Evolutionary conservation across 2,888 invertebrate genomes (phyloP).

Genomic region (Mystacides longicornis): DNA sequence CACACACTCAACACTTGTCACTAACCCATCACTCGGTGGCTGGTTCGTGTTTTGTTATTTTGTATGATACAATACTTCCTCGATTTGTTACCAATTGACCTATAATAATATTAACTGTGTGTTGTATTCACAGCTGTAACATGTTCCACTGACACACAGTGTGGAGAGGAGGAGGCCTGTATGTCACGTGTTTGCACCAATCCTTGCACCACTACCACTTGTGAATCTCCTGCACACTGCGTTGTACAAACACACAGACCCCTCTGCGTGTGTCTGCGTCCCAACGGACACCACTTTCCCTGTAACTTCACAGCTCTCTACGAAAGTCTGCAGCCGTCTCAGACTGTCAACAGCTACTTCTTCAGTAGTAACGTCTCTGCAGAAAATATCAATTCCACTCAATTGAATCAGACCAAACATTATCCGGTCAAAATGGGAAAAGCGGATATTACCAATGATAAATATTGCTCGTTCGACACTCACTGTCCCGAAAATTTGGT

Average conservation of each 20-base stretch:
- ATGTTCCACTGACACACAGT: slow-evolving; percentile 60
- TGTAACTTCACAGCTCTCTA: slow-evolving; percentile 7
- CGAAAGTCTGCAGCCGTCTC: slow-evolving; percentile 6
- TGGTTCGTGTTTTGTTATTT: slow-evolving; percentile 7
- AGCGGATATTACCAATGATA: slow-evolving; percentile 15
- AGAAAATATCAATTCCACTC: too few species aligned
- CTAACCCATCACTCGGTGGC: slow-evolving; percentile 7
- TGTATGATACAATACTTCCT: slow-evolving; percentile 11
- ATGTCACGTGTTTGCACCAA: slow-evolving; percentile 77
- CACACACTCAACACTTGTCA: slow-evolving; percentile 13
- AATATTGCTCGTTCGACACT: slow-evolving; percentile 8
- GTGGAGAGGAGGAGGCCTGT: slow-evolving; percentile 79
- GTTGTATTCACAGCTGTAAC: slow-evolving; percentile 23
- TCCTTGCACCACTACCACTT: slow-evolving; percentile 62
- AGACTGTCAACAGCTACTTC: slow-evolving; percentile 2
- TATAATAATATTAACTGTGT: slow-evolving; percentile 19
- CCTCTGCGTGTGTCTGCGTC: slow-evolving; percentile 10
- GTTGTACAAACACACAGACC: slow-evolving; percentile 33
- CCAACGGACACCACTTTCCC: slow-evolving; percentile 8
- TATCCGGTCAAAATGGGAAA: slow-evolving; percentile 24
- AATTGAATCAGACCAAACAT: background rate
- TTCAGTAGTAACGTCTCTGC: background rate
- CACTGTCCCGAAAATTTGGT: slow-evolving; percentile 40
- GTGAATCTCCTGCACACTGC: slow-evolving; percentile 34
- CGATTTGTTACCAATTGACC: slow-evolving; percentile 3